Base-by-base conservation (phyloP, 1,140 invertebrate genomes). In the Drosophila lini region DNA sequence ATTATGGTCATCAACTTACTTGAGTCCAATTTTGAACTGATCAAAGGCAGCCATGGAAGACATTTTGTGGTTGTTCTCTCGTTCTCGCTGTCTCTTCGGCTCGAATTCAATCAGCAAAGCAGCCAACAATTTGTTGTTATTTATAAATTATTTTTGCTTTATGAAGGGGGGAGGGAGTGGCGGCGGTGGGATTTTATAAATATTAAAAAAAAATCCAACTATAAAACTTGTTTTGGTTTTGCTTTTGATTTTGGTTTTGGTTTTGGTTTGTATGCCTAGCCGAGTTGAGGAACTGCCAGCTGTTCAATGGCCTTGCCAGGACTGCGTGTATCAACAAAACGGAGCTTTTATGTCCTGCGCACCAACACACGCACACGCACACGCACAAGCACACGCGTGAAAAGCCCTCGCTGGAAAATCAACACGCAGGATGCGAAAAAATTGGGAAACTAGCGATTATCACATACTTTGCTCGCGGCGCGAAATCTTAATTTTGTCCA, bases 1-100 rank as follows among this genome's bases (percentile, higher is more conserved):
- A 25, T 32, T 50, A 41, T 34, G 25, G 60, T 42, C 53, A 40
- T 59, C 36, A 38, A 78, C 90, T 91, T 91, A 91, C 90, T 91
- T 91, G 57, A 91, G 82, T 69, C 90, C 90, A 74, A 91, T 90
- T 90, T 91, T 91, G 48, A 91, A 76, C 75, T 91, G 90, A 80
- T 91, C 90, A 73, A 91, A 75, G 57, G 90, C 83, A 59, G 90
- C 82, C 90, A 91, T 90, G 58, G 90, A 86, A 80, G 85, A 82
- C 90, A 91, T 91, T 65, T 83, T 91, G 65, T 31, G 41, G 38
- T 42, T 52, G 31, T 57, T 67, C 19, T 25, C 52, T 45, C 44
- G 58, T 15, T 47, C 32, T 36, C 32, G 31, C 8, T 69, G 36
- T 67, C 44, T 45, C 16, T 32, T 6, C 16, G 53, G 52, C 60